Evolutionary conservation across 1,140 invertebrate species (phyloP).

Genomic region (Meloidogyne hapla): DNA sequence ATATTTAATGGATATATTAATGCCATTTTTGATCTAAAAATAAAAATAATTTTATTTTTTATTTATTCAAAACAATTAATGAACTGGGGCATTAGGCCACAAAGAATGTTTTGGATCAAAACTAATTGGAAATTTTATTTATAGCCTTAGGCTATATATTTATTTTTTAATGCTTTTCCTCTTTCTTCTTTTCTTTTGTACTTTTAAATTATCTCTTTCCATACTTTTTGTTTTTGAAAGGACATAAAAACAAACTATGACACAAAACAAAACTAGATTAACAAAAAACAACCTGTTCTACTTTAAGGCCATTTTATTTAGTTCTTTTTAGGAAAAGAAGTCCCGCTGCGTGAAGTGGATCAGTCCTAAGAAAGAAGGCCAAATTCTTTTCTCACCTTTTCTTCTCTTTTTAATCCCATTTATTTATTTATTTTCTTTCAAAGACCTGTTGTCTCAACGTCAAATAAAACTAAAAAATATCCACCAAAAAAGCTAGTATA

Average conservation of each 20-base stretch:
- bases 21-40: not conserved
- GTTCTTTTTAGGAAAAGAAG: not conserved
- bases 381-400: too few relatives aligned
- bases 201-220: not conserved
- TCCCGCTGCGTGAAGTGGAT: constrained; percentile 4
- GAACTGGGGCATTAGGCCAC: constrained; percentile 4
- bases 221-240: not conserved
- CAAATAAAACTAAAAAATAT: not conserved
- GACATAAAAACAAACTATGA: not conserved
- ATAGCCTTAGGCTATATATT: not conserved
- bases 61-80: too few relatives aligned
- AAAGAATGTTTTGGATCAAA: not conserved
- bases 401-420: not conserved
- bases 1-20: not conserved
- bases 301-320: not conserved
- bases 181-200: not conserved
- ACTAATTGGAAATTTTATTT: too few relatives aligned
- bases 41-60: too few relatives aligned
- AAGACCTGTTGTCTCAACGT: not conserved
- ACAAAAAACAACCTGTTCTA: not conserved
- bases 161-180: too few relatives aligned
- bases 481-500: too few relatives aligned
- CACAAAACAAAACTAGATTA: not conserved
- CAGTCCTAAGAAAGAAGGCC: not conserved
- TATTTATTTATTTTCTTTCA: not conserved